Base-by-base conservation (phyloP, 2,888 invertebrate genomes). In the Mythimna pallens region DNA sequence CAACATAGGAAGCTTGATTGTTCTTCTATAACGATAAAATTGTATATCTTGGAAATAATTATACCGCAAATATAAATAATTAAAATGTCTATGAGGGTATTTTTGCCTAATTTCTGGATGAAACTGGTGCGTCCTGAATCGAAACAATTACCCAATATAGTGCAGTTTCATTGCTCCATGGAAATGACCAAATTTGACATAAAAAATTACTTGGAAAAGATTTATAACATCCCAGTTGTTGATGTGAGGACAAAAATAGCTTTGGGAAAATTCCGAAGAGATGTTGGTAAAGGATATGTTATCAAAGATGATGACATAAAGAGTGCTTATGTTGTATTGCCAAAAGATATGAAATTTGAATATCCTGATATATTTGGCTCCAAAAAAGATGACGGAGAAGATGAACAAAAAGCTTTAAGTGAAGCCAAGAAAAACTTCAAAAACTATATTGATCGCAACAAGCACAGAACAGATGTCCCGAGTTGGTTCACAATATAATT, bases 51-150 rank as follows among this genome's bases (percentile, higher is more conserved):
- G 17, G 58, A 34, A 58, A 78, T 52, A 52, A 40, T 43, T 22
- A 12, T 20, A n/a, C 36, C 10, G 2, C 25, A 54, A 43, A 12
- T 22, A 43, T 20, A 25, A 30, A 5, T 6, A 25, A 14, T n/a
- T 12, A n/a, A 86, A 76, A 95, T 95, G 95, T 95, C 95, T 25
- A 94, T 99, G 50, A 96, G 99, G 74, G 97, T 99, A 14, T 99
- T 99, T 93, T 95, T 99, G 50, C 99, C 99, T 0, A 99, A 99
- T 92, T 99, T 99, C 94, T 99, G 99, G 99, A 97, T 99, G 98
- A 99, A 99, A 95, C 89, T 99, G 25, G 97, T 99, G 0, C 97
- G 97, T 70, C 97, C 98, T 1, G 83, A 93, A 25, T 93, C 96
- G 30, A 96, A 96, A 50, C 97, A 98, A 84, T 98, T 98, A 5